Evolutionary conservation across 1,140 invertebrate genomes (phyloP).

Genomic region (Harpegnathos saltator): DNA sequence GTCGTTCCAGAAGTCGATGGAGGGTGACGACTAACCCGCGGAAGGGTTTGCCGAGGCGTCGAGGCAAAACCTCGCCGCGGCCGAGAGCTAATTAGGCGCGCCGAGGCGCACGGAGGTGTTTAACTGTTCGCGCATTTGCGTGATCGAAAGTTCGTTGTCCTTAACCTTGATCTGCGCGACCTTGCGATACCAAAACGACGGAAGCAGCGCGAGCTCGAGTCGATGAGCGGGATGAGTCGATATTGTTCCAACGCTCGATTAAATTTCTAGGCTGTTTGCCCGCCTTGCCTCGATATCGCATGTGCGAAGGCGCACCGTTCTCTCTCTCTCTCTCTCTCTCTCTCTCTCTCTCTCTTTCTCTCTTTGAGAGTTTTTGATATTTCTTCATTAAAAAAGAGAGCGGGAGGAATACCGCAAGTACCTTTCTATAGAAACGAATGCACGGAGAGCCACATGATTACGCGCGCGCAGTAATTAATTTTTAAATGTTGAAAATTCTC

Average conservation of each 20-base stretch:
- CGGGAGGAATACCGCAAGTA: too few relatives aligned
- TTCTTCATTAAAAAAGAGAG: too few relatives aligned
- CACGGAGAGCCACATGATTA: background rate
- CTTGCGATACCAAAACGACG: background rate
- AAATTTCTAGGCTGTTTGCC: slow-evolving; percentile 27
- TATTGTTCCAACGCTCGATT: background rate
- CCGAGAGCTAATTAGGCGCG: slow-evolving; percentile 29
- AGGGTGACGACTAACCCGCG: slow-evolving; percentile 33
- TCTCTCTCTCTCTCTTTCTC: too few relatives aligned
- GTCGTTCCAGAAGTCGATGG: slow-evolving; percentile 36
- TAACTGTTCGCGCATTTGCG: slow-evolving; percentile 35
- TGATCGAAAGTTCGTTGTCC: slow-evolving; percentile 38
- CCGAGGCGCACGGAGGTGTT: background rate
- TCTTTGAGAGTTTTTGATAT: slow-evolving; percentile 33
- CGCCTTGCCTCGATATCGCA: background rate
- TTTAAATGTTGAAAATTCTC: background rate
- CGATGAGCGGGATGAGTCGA: background rate
- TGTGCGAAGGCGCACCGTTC: too few relatives aligned
- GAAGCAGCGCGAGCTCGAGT: background rate
- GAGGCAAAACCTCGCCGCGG: slow-evolving; percentile 44
- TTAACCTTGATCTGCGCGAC: slow-evolving; percentile 46
- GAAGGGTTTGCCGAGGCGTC: slow-evolving; percentile 21
- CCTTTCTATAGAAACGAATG: background rate
- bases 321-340: too few relatives aligned
- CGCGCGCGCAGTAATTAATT: background rate